phyloP scores from a whole-genome alignment of 2,113 vertebrate species.

The Percopsis transmontana region DNA sequence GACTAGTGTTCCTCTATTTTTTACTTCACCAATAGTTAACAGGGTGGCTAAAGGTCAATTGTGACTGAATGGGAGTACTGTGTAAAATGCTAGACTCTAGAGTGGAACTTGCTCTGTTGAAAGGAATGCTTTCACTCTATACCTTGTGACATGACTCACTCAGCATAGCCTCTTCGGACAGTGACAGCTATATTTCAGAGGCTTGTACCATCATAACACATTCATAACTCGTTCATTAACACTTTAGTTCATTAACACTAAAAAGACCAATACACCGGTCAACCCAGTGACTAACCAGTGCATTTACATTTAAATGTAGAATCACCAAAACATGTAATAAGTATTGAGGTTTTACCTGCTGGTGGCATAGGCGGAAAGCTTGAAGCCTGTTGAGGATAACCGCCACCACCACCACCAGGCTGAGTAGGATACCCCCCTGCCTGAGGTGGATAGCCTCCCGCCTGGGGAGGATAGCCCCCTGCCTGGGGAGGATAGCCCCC shows the following conservation, averaged over 20 bases:
- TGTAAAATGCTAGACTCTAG: slow-evolving; percentile 17
- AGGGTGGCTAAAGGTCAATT: slow-evolving; percentile 13
- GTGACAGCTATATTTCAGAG: too few relatives aligned
- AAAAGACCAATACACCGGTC: too few relatives aligned
- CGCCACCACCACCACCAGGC: slow-evolving; percentile 41
- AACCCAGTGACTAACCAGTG: too few relatives aligned
- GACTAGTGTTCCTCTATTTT: neutral
- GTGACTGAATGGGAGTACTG: slow-evolving; percentile 36
- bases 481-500: slow-evolving; percentile 59
- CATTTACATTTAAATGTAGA: too few relatives aligned
- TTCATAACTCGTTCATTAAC: too few relatives aligned
- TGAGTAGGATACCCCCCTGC: slow-evolving; percentile 31
- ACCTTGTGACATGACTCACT: too few relatives aligned
- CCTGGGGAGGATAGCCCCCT: slow-evolving; percentile 38
- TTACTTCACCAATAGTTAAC: slow-evolving; percentile 21
- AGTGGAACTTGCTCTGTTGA: too few relatives aligned
- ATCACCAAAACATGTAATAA: neutral
- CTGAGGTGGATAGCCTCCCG: slow-evolving; percentile 34
- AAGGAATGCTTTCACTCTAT: too few relatives aligned
- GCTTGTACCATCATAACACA: too few relatives aligned
- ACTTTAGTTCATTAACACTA: too few relatives aligned
- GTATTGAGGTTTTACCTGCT: slow-evolving; percentile 58
- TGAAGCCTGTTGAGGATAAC: slow-evolving; percentile 56
- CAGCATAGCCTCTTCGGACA: too few relatives aligned
- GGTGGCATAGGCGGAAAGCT: slow-evolving; percentile 63